These are phyloP conservation scores for Channallabes apus DNA, from an alignment of 2,797 vertebrate genomes.

Conservation along the genomic window DNA sequence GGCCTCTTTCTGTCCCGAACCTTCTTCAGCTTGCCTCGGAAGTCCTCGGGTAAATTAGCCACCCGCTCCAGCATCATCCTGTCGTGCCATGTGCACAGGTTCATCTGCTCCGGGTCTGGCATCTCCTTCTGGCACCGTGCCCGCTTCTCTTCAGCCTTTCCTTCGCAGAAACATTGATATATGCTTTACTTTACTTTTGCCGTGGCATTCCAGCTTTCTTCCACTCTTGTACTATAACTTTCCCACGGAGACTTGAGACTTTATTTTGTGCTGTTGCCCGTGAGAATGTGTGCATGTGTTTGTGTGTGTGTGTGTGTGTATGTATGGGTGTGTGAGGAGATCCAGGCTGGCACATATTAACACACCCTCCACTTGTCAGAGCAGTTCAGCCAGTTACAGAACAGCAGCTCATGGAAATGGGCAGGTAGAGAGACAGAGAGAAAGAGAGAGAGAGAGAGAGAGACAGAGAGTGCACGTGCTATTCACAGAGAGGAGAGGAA, in stretches of 20 bases:
- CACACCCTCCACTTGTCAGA: constrained; percentile 72
- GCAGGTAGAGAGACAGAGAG: constrained; percentile 79
- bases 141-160: constrained; percentile 60
- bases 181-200: constrained; percentile 34
- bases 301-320: constrained; percentile 21
- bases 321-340: constrained; percentile 46
- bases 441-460: constrained; percentile 29
- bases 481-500: constrained; percentile 56
- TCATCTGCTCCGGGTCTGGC: constrained; percentile 81
- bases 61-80: constrained; percentile 67
- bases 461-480: not conserved
- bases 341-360: constrained; percentile 70
- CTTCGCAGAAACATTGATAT: constrained; percentile 59
- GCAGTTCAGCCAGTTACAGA: constrained; percentile 82
- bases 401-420: constrained; percentile 73
- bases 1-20: constrained; percentile 88
- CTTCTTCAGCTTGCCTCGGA: constrained; percentile 83
- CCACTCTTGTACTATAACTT: constrained; percentile 1
- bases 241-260: constrained; percentile 30
- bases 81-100: constrained; percentile 62
- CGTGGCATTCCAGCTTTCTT: constrained; percentile 37
- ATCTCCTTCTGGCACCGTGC: constrained; percentile 68
- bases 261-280: constrained; percentile 35
- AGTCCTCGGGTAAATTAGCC: constrained; percentile 80
- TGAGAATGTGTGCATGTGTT: constrained; percentile 14